Evolutionary conservation across 2,113 vertebrate genomes (phyloP), one percentile per base, ranked within the genome.

Genomic region (Origma solitaria): DNA sequence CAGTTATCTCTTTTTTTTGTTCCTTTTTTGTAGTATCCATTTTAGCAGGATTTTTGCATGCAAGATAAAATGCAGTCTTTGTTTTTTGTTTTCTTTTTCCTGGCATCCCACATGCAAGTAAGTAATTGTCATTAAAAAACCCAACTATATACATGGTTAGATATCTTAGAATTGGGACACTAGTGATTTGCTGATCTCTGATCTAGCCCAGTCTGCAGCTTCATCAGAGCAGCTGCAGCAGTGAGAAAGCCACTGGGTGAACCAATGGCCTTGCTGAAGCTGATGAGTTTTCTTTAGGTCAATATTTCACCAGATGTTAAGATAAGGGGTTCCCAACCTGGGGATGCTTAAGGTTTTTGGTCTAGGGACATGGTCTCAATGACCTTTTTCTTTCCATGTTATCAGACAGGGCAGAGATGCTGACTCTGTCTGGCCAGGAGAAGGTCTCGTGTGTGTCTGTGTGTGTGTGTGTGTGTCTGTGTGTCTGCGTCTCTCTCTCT

Each of bases 31-130:
- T 80, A 94, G 80, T 96, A 71, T 93, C 90, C 81, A 90, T 96
- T 95, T 96, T 96, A 97, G 96, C 86, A 97, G 96, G 95, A 97
- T 94, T 98, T 96, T 97, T 98, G 98, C 98, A 98, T 98, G 98
- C 95, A 92, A 97, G 94, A 96, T 96, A 96, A 95, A 97, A 94
- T 90, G 89, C 94, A 95, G 79, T 87, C 64, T 97, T 96, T 97
- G 90, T 96, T 96, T 98, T 97, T 96, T 30, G 17, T 97, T 97
- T 94, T 98, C 71, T 97, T 98, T 97, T 97, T 96, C 95, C 96
- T 97, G 97, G 93, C 96, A 96, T 96, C 92, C 95, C 96, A 96
- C 47, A 89, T 77, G 57, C 97, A 97, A 98, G 98, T 98, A 98
- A 98, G 98, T 98, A 96, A 92, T 78, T 86, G 54, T 96, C 62